These are phyloP conservation scores for Ataeniobius toweri DNA, from an alignment of 2,797 vertebrate genomes.

Conservation along the genomic window DNA sequence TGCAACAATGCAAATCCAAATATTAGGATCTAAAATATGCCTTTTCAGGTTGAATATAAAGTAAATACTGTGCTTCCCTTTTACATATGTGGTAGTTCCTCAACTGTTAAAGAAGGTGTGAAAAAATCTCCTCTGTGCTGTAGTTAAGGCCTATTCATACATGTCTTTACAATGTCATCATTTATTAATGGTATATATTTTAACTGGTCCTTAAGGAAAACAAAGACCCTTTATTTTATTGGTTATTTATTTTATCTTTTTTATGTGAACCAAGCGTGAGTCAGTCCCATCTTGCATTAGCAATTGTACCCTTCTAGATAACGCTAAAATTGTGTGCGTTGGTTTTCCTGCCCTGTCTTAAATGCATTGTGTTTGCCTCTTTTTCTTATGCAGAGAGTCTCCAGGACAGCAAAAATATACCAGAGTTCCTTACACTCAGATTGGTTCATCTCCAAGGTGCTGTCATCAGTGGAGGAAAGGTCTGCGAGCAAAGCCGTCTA, in stretches of 20 bases:
- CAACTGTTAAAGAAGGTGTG: neutral
- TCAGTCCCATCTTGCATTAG: constrained; percentile 1
- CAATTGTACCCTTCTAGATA: neutral
- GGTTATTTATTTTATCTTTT: neutral
- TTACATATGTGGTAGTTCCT: neutral
- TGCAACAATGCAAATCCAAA: neutral
- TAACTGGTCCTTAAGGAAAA: neutral
- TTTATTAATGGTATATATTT: neutral
- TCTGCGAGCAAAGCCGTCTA: constrained; percentile 39
- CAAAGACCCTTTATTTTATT: neutral
- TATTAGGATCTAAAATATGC: neutral
- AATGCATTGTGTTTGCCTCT: constrained; percentile 10
- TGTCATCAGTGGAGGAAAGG: constrained; percentile 90
- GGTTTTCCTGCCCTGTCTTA: constrained; percentile 2
- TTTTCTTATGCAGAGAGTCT: constrained; percentile 81
- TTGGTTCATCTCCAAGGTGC: constrained; percentile 91
- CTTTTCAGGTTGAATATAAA: neutral
- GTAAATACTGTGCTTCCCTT: neutral
- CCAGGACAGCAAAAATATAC: constrained; percentile 78
- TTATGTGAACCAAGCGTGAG: neutral
- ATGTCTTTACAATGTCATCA: neutral
- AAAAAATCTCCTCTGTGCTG: neutral
- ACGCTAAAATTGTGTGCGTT: neutral
- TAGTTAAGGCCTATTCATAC: neutral
- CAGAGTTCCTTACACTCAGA: constrained; percentile 81